Conservation (phyloP, 2,888 invertebrate species). For the Bellardia pandia region DNA sequence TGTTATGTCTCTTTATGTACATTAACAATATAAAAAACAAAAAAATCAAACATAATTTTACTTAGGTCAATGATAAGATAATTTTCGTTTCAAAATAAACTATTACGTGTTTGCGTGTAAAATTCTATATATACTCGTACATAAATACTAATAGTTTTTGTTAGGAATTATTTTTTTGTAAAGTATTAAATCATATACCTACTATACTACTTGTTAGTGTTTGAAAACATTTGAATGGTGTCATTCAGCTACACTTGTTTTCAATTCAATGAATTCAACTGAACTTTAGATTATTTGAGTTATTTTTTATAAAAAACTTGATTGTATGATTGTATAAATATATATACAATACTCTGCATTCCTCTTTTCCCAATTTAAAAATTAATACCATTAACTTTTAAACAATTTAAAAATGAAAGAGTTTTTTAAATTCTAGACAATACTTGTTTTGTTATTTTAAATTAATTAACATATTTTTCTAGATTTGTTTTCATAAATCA, state of each 20-base stretch:
- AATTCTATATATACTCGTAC: neutral
- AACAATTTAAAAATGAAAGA: neutral
- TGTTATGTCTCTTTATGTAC: neutral
- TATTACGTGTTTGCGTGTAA: constrained; percentile 17
- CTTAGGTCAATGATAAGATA: constrained; percentile 37
- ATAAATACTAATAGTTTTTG: neutral
- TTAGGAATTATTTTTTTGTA: neutral
- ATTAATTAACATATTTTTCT: neutral
- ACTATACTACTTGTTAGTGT: neutral
- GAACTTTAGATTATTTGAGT: neutral
- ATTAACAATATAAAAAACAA: neutral
- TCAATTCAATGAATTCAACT: neutral
- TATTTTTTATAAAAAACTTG: neutral
- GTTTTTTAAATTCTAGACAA: neutral
- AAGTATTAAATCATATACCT: neutral
- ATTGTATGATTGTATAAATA: neutral
- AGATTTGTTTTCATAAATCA: neutral
- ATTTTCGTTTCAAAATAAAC: constrained; percentile 37
- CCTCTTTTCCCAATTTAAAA: neutral
- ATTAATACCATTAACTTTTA: neutral
- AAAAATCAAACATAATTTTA: neutral
- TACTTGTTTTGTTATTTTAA: neutral
- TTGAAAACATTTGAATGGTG: neutral
- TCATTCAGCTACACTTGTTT: constrained; percentile 9
- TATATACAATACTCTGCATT: no score